Percentiles rank a stretch among this genome's conserved stretches.
Evolutionary conservation across 1,140 invertebrate species (phyloP).

Genomic region (Cylas formicarius): DNA sequence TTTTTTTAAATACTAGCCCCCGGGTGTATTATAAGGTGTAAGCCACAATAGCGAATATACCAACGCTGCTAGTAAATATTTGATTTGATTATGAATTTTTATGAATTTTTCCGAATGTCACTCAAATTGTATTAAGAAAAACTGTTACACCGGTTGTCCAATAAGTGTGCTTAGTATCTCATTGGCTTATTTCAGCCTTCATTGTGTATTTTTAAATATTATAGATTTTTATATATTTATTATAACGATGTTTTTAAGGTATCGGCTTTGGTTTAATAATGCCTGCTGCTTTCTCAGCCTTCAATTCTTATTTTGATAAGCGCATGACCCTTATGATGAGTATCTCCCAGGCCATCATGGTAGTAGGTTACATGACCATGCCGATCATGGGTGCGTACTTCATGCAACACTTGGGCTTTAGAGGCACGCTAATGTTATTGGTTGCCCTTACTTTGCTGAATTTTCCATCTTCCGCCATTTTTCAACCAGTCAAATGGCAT

Average conservation of each 20-base stretch:
- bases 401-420: slow-evolving; percentile 51
- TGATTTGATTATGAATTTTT: too few relatives aligned
- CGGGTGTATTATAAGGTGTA: too few relatives aligned
- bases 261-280: slow-evolving; percentile 52
- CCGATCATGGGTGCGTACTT: slow-evolving; percentile 48
- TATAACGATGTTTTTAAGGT: slow-evolving; percentile 26
- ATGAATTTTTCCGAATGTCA: neutral
- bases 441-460: slow-evolving; percentile 55
- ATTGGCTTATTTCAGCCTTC: too few relatives aligned
- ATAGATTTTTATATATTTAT: slow-evolving; percentile 4
- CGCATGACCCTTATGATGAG: slow-evolving; percentile 54
- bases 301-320: slow-evolving; percentile 53
- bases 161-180: too few relatives aligned
- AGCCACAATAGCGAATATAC: too few relatives aligned
- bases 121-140: neutral
- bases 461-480: slow-evolving; percentile 53
- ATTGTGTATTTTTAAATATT: too few relatives aligned
- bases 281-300: slow-evolving; percentile 49
- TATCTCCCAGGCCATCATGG: slow-evolving; percentile 51
- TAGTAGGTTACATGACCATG: slow-evolving; percentile 49
- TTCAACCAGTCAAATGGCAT: slow-evolving; percentile 64
- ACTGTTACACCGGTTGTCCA: too few relatives aligned
- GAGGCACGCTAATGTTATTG: slow-evolving; percentile 52
- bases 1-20: too few relatives aligned
- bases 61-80: too few relatives aligned